phyloP scores from a whole-genome alignment of 2,888 invertebrate genomes.

The Diaprepes abbreviatus region DNA sequence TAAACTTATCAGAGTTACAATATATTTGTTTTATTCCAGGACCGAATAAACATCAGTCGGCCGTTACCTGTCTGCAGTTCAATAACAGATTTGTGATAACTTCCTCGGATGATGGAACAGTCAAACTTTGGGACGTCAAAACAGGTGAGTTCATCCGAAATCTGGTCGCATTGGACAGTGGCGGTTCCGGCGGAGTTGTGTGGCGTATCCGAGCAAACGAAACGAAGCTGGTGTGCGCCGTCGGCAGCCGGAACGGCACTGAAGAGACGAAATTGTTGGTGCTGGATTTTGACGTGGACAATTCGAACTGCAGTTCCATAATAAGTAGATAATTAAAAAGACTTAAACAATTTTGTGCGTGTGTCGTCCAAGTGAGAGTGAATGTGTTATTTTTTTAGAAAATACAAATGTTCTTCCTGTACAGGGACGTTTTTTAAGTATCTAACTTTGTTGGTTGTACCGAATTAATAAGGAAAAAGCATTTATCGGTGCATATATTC shows the following conservation, averaged over 20 bases:
- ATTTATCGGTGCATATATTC: too few relatives aligned
- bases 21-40: constrained; percentile 72
- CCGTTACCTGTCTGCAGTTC: constrained; percentile 98
- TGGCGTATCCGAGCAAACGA: constrained; percentile 97
- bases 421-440: constrained; percentile 23
- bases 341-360: constrained; percentile 46
- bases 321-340: constrained; percentile 34
- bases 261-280: constrained; percentile 99
- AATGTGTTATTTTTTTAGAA: constrained; percentile 45
- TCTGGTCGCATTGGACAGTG: constrained; percentile 92
- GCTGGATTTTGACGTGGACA: constrained; percentile 93
- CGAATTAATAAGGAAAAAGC: constrained; percentile 3
- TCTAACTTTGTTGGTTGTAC: constrained; percentile 17
- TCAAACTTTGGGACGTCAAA: constrained; percentile 98
- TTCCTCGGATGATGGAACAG: constrained; percentile 99
- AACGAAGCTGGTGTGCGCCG: constrained; percentile 96
- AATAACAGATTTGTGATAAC: constrained; percentile 98
- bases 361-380: constrained; percentile 35
- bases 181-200: constrained; percentile 98
- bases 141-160: constrained; percentile 97
- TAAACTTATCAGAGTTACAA: too few relatives aligned
- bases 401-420: constrained; percentile 19
- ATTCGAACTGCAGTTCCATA: constrained; percentile 26
- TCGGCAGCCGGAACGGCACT: constrained; percentile 97
- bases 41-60: constrained; percentile 96